Percentiles rank a stretch among this genome's conserved stretches.
Conservation (phyloP, 2,113 vertebrate species). For the Myotis lucifugus region DNA sequence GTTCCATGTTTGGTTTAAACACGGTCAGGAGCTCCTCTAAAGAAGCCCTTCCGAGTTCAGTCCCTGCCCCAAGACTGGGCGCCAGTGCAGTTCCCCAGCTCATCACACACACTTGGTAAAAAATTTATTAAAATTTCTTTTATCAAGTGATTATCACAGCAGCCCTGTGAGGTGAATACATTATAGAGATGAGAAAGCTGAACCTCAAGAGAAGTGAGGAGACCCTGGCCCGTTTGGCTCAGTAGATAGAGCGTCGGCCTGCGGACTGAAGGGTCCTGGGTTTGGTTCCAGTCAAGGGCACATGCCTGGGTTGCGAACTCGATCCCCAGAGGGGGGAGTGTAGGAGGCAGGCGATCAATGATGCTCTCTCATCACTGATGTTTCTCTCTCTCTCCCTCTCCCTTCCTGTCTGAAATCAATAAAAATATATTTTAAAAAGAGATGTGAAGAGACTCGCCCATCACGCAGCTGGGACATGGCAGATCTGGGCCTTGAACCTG, state of each 20-base stretch:
- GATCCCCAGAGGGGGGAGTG: too few species aligned
- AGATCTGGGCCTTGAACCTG: not conserved
- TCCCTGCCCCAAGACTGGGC: not conserved
- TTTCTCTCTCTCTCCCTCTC: too few species aligned
- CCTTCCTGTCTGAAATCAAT: too few species aligned
- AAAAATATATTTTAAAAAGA: too few species aligned
- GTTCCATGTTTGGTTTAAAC: not conserved
- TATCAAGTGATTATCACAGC: not conserved
- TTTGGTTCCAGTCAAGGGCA: too few species aligned
- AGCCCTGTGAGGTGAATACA: not conserved
- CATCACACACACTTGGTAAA: not conserved
- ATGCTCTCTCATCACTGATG: too few species aligned
- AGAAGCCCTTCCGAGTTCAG: not conserved
- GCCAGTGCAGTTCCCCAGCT: not conserved
- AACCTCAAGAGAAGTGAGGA: not conserved
- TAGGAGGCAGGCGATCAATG: too few species aligned
- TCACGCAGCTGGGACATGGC: not conserved
- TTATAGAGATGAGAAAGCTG: not conserved
- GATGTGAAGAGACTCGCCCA: not conserved
- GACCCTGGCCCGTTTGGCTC: too few species aligned
- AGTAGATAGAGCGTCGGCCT: too few species aligned
- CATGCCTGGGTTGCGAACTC: too few species aligned
- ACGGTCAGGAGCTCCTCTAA: not conserved
- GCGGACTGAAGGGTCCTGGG: too few species aligned
- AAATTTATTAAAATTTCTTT: not conserved